These are phyloP conservation scores for Tetranychus truncatus DNA, from an alignment of 2,888 invertebrate genomes.

Conservation along the genomic window DNA sequence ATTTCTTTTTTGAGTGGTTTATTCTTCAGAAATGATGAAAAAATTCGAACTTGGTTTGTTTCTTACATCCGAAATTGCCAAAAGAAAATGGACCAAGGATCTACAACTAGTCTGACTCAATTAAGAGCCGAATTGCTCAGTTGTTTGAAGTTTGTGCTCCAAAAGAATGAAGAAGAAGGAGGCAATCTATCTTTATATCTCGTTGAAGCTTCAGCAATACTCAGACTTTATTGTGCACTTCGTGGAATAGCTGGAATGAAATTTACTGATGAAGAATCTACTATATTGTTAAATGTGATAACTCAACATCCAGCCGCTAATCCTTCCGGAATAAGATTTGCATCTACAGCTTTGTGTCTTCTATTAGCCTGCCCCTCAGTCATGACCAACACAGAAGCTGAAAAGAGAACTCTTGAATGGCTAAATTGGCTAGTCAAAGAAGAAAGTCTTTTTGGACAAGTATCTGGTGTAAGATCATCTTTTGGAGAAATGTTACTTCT, in stretches of 20 bases:
- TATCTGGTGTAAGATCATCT: constrained; percentile 54
- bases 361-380: constrained; percentile 79
- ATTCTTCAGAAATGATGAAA: constrained; percentile 69
- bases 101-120: constrained; percentile 12
- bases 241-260: constrained; percentile 81
- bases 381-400: constrained; percentile 53
- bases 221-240: constrained; percentile 74
- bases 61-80: constrained; percentile 70
- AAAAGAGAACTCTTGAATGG: constrained; percentile 75
- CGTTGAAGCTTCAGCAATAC: constrained; percentile 69
- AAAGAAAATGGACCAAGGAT: constrained; percentile 35
- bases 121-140: constrained; percentile 16
- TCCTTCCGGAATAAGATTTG: constrained; percentile 78
- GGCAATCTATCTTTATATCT: constrained; percentile 4
- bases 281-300: constrained; percentile 57
- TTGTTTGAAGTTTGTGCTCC: constrained; percentile 14
- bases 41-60: constrained; percentile 77
- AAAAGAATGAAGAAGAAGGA: not conserved
- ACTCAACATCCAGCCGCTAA: constrained; percentile 73
- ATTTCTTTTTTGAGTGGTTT: constrained; percentile 74
- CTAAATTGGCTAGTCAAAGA: constrained; percentile 70
- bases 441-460: constrained; percentile 68
- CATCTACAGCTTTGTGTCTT: constrained; percentile 79
- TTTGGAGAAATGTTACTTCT: constrained; percentile 87
- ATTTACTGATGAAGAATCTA: constrained; percentile 80